phyloP scores from a whole-genome alignment of 2,797 vertebrate species.

The Pipistrellus pipistrellus region DNA sequence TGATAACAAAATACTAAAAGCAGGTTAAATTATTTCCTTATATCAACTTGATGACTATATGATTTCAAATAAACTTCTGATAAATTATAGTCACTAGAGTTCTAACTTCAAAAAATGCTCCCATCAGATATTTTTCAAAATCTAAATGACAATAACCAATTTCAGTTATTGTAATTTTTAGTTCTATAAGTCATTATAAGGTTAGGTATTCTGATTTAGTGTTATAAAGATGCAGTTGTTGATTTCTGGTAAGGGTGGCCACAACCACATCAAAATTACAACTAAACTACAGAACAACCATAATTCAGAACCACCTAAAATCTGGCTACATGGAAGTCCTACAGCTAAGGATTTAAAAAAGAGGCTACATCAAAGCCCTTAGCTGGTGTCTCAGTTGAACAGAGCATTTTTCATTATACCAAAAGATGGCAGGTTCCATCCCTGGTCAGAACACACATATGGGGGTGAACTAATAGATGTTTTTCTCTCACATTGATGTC shows the following conservation, averaged over 20 bases:
- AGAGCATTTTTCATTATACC: neutral
- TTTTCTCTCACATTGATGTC: too few species aligned
- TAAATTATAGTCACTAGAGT: neutral
- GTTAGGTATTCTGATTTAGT: neutral
- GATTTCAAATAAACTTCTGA: constrained; percentile 3
- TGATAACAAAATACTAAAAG: neutral
- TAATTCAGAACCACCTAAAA: neutral
- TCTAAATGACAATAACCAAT: neutral
- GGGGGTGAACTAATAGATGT: too few species aligned
- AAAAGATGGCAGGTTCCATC: neutral
- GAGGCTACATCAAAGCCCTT: neutral
- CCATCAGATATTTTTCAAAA: neutral
- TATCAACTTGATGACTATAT: neutral
- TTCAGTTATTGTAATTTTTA: constrained; percentile 18
- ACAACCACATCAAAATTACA: neutral
- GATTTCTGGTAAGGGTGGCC: neutral
- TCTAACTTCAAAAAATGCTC: constrained; percentile 5
- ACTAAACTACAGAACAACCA: neutral
- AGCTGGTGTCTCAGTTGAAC: neutral
- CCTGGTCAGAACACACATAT: neutral
- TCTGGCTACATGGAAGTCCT: neutral
- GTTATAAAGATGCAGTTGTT: neutral
- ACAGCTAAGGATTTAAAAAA: neutral
- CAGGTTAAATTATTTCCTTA: constrained; percentile 1
- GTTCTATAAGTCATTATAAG: neutral